Evolutionary conservation across 2,797 vertebrate genomes (phyloP).

Genomic region (Cetoscarus ocellatus): DNA sequence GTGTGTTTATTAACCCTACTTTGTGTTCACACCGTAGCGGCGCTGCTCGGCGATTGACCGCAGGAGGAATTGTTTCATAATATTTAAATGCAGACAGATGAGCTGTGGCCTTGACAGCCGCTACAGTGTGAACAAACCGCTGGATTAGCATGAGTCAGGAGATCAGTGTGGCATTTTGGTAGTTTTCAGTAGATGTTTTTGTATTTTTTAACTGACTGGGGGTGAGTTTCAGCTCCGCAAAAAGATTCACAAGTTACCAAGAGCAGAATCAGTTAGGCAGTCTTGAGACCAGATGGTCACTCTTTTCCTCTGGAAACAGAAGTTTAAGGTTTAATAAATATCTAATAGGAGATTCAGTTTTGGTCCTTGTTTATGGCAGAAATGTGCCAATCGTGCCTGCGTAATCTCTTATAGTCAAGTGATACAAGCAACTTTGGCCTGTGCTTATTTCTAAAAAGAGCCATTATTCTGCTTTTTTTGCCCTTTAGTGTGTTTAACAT

Average conservation of each 20-base stretch:
- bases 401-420: too few species aligned
- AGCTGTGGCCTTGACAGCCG: background rate
- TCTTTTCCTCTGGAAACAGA: background rate
- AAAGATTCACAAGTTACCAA: background rate
- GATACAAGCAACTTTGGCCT: too few species aligned
- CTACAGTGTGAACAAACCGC: slow-evolving; percentile 27
- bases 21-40: slow-evolving; percentile 22
- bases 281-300: background rate
- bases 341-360: background rate
- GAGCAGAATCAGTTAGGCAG: background rate
- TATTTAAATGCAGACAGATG: background rate
- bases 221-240: background rate
- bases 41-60: slow-evolving; percentile 6
- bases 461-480: too few species aligned
- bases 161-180: background rate
- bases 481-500: too few species aligned
- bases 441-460: too few species aligned
- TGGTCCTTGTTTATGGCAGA: background rate
- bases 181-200: background rate
- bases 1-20: slow-evolving; percentile 60
- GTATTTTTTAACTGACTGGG: background rate
- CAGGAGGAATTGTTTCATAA: background rate
- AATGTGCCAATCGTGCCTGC: background rate
- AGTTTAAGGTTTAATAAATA: background rate
- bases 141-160: slow-evolving; percentile 26